A percentile compares a stretch with the other conserved stretches of the same genome.
phyloP scores from a whole-genome alignment of 2,797 vertebrate species.

The Knipowitschia caucasica region DNA sequence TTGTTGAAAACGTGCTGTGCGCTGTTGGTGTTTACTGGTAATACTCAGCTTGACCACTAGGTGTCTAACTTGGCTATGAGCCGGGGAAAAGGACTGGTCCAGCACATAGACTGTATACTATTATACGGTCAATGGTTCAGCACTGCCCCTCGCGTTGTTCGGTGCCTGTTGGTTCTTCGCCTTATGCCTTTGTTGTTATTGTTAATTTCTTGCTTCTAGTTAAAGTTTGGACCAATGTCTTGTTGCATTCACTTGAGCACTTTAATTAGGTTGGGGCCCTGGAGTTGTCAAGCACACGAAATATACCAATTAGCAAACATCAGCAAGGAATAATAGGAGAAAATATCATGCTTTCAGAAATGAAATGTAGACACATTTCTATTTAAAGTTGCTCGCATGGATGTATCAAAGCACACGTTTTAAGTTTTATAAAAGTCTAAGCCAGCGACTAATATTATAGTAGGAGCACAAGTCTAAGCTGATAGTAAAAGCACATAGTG shows the following conservation, averaged over 20 bases:
- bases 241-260: slow-evolving; percentile 60
- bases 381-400: background rate
- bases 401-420: background rate
- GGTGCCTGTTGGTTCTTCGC: slow-evolving; percentile 59
- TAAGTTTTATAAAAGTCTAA: background rate
- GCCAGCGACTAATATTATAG: background rate
- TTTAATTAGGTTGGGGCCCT: slow-evolving; percentile 64
- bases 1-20: slow-evolving; percentile 47
- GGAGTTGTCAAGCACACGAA: slow-evolving; percentile 57
- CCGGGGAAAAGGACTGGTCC: slow-evolving; percentile 37
- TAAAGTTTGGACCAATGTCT: slow-evolving; percentile 39
- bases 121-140: too few relatives aligned
- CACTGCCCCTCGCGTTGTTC: slow-evolving; percentile 55
- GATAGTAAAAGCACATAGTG: slow-evolving; percentile 41
- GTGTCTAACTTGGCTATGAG: slow-evolving; percentile 55
- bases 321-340: background rate
- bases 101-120: slow-evolving; percentile 34
- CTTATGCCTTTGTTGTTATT: slow-evolving; percentile 42
- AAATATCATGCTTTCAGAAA: background rate
- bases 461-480: slow-evolving; percentile 6
- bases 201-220: slow-evolving; percentile 11
- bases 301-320: background rate
- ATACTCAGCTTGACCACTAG: slow-evolving; percentile 56
- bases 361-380: background rate
- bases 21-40: slow-evolving; percentile 46